phyloP scores from a whole-genome alignment of 1,140 invertebrate species.

The Caerostris extrusa region DNA sequence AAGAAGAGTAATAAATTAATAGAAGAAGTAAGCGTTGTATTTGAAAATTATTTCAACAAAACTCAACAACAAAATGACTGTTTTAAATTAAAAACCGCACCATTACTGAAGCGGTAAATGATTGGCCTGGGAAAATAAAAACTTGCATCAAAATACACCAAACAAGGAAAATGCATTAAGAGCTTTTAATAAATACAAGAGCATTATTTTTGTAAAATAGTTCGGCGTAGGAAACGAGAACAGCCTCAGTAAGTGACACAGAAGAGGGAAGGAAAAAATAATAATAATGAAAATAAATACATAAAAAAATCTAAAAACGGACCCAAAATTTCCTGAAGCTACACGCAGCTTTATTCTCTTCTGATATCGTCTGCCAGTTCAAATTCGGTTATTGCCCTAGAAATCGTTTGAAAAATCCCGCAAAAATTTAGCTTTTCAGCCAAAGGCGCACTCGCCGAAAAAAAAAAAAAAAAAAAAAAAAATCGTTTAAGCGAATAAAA shows the following conservation, averaged over 20 bases:
- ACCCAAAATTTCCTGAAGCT: slow-evolving; percentile 66
- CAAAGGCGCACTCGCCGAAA: slow-evolving; percentile 2
- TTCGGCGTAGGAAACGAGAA: slow-evolving; percentile 6
- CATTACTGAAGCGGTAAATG: slow-evolving; percentile 25
- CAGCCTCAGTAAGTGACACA: not conserved
- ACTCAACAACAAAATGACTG: not conserved
- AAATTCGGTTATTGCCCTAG: slow-evolving; percentile 76
- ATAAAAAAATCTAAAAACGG: not conserved
- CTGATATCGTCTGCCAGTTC: slow-evolving; percentile 41
- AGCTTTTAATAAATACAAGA: slow-evolving; percentile 49
- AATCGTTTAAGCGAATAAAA: not conserved
- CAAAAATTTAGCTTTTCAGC: slow-evolving; percentile 42
- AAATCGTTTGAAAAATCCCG: slow-evolving; percentile 43
- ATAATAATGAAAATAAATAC: too few relatives aligned
- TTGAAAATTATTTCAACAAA: not conserved
- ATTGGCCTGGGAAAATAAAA: not conserved
- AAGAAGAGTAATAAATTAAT: too few relatives aligned
- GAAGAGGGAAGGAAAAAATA: not conserved
- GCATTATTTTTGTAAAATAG: slow-evolving; percentile 63
- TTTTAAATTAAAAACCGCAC: not conserved
- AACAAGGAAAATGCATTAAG: slow-evolving; percentile 33
- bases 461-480: slow-evolving; percentile 8
- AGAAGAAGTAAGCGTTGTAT: not conserved
- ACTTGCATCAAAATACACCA: not conserved
- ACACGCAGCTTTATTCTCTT: slow-evolving; percentile 11